Base-by-base conservation (phyloP, 2,113 vertebrate species). In the Mus pahari region DNA sequence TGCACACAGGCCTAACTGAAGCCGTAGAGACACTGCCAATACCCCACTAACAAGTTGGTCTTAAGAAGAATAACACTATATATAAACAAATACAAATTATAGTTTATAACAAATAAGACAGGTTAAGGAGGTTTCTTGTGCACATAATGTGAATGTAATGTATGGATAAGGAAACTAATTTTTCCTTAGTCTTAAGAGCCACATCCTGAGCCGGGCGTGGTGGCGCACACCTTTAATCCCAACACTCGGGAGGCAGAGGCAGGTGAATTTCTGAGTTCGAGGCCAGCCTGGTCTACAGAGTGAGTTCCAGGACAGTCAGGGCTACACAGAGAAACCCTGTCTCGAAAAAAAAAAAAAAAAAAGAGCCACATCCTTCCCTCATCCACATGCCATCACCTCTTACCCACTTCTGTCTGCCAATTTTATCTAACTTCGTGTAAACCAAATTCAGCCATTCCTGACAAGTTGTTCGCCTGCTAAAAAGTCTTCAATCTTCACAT, bases 401-500 rank as follows among this genome's bases (percentile, higher is more conserved):
- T 58, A 42, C 26, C 24, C 55, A 93, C 5, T 16, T 93, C 96
- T 50, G 24, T 68, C 20, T 2, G 1, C 89, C 96, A 92, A 75
- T 86, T 94, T 94, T 91, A 55, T 96, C 94, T 50, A 20, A 50
- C 71, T 92, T 97, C 58, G 95, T 78, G 92, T 89, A 91, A 97
- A 95, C 82, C 68, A 94, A 97, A 96, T 94, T 92, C 79, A 86
- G 55, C 94, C 78, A 81, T 92, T 97, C 66, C 91, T 95, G 79
- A 87, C 50, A 95, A 94, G 89, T 87, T 97, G 74, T 68, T 96
- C 91, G 96, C 45, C n/a, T 97, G 86, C 48, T 83, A 53, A 95
- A 86, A 83, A 97, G 94, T 86, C 86, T 96, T 98, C 97, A 97
- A 97, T 92, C 91, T 97, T 95, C 96, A 94, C 95, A 96, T 94